These are phyloP conservation scores for Acipenser oxyrinchus DNA, from an alignment of 2,797 vertebrate species.

Conservation along the genomic window DNA sequence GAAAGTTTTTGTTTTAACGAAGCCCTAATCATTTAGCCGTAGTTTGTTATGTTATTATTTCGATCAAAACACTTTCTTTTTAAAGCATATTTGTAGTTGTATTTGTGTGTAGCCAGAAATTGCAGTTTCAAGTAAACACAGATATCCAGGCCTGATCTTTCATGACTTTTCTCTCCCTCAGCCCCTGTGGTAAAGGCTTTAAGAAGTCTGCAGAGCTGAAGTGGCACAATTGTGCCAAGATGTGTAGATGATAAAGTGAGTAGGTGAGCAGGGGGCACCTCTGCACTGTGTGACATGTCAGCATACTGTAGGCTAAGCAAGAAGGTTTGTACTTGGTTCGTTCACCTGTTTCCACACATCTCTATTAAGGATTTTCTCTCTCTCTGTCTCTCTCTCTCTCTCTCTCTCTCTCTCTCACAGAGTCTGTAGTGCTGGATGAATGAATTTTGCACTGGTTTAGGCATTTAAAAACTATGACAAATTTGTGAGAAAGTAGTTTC, in stretches of 20 bases:
- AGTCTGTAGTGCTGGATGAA: constrained; percentile 5
- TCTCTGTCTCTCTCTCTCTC: not conserved
- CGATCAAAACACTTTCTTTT: no score
- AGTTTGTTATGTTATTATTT: no score
- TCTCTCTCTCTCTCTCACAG: not conserved
- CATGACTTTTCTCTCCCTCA: constrained; percentile 27
- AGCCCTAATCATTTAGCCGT: no score
- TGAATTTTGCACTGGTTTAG: not conserved
- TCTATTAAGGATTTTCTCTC: not conserved
- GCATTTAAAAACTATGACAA: not conserved
- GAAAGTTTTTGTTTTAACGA: no score
- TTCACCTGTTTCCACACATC: not conserved
- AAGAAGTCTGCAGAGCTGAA: constrained; percentile 23
- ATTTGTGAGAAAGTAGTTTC: no score
- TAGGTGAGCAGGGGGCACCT: constrained; percentile 30
- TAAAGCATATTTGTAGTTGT: no score
- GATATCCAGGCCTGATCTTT: constrained; percentile 29
- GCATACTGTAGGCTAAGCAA: constrained; percentile 24
- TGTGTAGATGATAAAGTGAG: constrained; percentile 33
- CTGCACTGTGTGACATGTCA: constrained; percentile 33
- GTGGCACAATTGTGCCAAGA: constrained; percentile 30
- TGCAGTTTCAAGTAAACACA: constrained; percentile 32
- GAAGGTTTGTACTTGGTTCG: constrained; percentile 18
- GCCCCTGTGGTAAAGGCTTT: constrained; percentile 30
- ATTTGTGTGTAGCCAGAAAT: constrained; percentile 1